A percentile compares a stretch with the other conserved stretches of the same genome.
Conservation (phyloP, 1,140 invertebrate species). For the Hypsibius dujardini region DNA sequence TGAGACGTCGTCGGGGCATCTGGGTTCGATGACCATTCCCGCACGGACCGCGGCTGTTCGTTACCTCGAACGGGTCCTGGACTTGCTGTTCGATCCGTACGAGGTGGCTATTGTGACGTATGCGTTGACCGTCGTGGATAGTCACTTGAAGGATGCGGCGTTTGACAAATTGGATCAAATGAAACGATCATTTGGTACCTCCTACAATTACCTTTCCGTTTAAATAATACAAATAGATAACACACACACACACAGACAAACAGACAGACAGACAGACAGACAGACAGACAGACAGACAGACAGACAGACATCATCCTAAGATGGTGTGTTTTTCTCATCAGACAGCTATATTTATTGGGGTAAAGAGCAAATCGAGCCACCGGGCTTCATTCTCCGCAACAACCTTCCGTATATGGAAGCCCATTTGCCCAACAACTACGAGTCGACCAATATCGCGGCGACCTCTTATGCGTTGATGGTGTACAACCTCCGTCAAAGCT, state of each 20-base stretch:
- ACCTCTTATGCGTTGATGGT: slow-evolving; percentile 79
- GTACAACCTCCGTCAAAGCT: slow-evolving; percentile 61
- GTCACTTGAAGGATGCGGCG: slow-evolving; percentile 56
- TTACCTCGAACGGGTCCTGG: slow-evolving; percentile 68
- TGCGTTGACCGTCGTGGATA: slow-evolving; percentile 57
- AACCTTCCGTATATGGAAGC: slow-evolving; percentile 74
- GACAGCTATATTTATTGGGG: slow-evolving; percentile 71
- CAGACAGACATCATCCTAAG: no score
- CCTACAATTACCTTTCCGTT: no score
- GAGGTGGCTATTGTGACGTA: slow-evolving; percentile 71
- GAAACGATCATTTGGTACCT: slow-evolving; percentile 12
- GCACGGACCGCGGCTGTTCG: slow-evolving; percentile 45
- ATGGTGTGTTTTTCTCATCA: slow-evolving; percentile 23
- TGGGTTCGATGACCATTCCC: slow-evolving; percentile 26
- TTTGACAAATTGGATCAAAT: slow-evolving; percentile 49
- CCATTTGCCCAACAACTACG: slow-evolving; percentile 63
- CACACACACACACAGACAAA: no score
- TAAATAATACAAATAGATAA: no score
- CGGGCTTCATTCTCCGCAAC: slow-evolving; percentile 65
- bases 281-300: no score
- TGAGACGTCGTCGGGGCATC: slow-evolving; percentile 43
- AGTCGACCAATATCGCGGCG: slow-evolving; percentile 73
- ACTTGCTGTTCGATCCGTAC: slow-evolving; percentile 54
- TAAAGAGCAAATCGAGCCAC: slow-evolving; percentile 50
- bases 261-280: no score